Evolutionary conservation across 2,797 vertebrate species (phyloP), one percentile per base, ranked within the genome.

Genomic region (Semotilus atromaculatus): DNA sequence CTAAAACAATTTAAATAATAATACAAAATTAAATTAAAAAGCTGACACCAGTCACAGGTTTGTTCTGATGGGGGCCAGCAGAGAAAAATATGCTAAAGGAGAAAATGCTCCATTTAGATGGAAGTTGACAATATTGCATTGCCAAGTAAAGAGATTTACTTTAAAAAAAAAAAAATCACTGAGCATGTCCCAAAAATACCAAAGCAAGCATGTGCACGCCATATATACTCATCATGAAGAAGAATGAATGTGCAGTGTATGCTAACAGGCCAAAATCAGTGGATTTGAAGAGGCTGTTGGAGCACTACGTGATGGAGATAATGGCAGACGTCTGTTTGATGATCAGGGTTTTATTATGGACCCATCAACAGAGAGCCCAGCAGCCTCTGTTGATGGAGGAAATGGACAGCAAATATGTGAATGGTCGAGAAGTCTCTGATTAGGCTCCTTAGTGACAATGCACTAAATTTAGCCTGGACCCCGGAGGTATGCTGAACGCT

Each of bases 401-500:
- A 80, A 81, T 82, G 82, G 73, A 74, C 80, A 31, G 51, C 48
- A 51, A 38, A 78, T 82, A 43, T 51, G 74, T 80, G 84, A 48
- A 72, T 86, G 82, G 73, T 66, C 67, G 43, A 84, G 51, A 66
- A 38, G 60, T 73, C 38, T 72, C 55, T 87, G 81, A 90, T 87
- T 85, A 82, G 73, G 38, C 73, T 87, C 82, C 79, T 86, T 74
- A n/a, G 29, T 72, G 58, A 40, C 21, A 38, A 64, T n/a, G 66
- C 23, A 38, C 73, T 80, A 67, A 85, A 74, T 80, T 85, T 85
- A 85, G 83, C 76, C 40, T 66, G 38, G n/a, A 34, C 76, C 62
- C 67, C 45, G 1, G 67, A 85, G 83, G 55, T 85, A 48, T 40
- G 58, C 36, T 68, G n/a, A 80, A 53, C 11, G 8, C 58, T 73